A percentile compares a stretch with the other conserved stretches of the same genome.
Evolutionary conservation across 2,113 vertebrate genomes (phyloP).

Genomic region (Anarhynchus alexandrinus): DNA sequence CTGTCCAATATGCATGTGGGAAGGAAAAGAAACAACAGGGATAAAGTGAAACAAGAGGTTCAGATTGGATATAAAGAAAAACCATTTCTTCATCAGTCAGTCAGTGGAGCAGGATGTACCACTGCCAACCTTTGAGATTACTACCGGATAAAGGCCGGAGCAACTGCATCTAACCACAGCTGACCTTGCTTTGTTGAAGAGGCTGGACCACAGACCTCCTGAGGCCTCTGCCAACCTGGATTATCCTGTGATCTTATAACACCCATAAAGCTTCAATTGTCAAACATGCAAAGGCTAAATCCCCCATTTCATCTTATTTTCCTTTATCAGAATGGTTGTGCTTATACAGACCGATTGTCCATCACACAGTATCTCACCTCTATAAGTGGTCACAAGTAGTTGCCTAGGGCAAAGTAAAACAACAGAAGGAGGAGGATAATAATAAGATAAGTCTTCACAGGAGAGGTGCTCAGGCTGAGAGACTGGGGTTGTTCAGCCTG

Average conservation of each 20-base stretch:
- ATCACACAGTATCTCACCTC: neutral
- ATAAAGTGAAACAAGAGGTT: neutral
- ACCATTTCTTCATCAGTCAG: neutral
- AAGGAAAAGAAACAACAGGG: neutral
- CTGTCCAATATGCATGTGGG: no score
- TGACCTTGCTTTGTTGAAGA: neutral
- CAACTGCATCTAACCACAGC: neutral
- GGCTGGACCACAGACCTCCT: neutral
- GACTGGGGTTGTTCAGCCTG: no score
- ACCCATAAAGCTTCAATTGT: neutral
- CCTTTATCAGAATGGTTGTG: neutral
- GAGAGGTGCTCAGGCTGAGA: no score
- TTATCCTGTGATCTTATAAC: neutral
- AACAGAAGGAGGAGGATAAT: neutral
- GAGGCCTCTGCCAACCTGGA: neutral
- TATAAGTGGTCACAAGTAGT: neutral
- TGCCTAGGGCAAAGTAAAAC: neutral
- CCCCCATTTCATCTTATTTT: neutral
- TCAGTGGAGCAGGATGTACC: neutral
- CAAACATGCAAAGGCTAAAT: neutral
- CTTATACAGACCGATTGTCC: neutral
- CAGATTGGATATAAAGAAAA: neutral
- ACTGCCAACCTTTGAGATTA: neutral
- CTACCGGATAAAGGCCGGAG: neutral
- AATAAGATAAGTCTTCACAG: no score